These are phyloP conservation scores for Eucidaris tribuloides DNA, from an alignment of 35 echinoderm and acorn worm genomes.

Conservation along the genomic window DNA sequence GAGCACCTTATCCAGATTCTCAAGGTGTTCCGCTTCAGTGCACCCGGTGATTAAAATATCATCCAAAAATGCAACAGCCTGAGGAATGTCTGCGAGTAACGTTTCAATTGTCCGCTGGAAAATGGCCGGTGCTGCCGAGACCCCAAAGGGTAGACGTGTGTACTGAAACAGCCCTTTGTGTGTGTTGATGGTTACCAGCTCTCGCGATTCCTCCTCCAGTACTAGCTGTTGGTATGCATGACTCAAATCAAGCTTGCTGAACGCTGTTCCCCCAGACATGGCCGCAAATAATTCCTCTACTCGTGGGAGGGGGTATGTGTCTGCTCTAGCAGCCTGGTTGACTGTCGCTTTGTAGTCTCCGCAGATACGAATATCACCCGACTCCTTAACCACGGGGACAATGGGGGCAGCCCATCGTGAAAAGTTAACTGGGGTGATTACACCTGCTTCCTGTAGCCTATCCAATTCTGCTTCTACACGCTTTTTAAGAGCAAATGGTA, in stretches of 20 bases:
- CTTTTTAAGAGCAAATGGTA: constrained; percentile 33
- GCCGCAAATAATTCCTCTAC: constrained; percentile 18
- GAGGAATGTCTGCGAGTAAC: constrained; percentile 39
- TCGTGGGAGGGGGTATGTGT: constrained; percentile 7
- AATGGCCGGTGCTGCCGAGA: constrained; percentile 14
- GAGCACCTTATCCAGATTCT: constrained; percentile 28
- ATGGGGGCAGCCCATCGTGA: constrained; percentile 34
- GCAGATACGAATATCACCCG: background rate
- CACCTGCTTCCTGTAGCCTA: constrained; percentile 4
- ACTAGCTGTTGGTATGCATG: constrained; percentile 23
- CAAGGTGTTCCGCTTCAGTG: constrained; percentile 21
- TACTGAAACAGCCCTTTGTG: constrained; percentile 33
- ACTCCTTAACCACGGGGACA: constrained; percentile 20
- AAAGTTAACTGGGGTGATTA: constrained; percentile 32
- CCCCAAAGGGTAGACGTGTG: constrained; percentile 29
- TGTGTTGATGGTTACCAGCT: constrained; percentile 51
- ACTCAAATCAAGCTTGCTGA: constrained; percentile 16
- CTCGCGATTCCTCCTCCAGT: background rate
- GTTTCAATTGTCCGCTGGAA: constrained; percentile 57
- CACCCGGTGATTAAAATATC: constrained; percentile 46
- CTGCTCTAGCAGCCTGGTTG: background rate
- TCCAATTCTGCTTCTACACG: constrained; percentile 16
- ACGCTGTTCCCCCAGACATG: background rate
- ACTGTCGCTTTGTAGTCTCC: constrained; percentile 6
- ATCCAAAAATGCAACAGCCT: constrained; percentile 48